A percentile compares a stretch with the other conserved stretches of the same genome.
Conservation (phyloP, 2,888 invertebrate genomes). For the Euplexia lucipara region DNA sequence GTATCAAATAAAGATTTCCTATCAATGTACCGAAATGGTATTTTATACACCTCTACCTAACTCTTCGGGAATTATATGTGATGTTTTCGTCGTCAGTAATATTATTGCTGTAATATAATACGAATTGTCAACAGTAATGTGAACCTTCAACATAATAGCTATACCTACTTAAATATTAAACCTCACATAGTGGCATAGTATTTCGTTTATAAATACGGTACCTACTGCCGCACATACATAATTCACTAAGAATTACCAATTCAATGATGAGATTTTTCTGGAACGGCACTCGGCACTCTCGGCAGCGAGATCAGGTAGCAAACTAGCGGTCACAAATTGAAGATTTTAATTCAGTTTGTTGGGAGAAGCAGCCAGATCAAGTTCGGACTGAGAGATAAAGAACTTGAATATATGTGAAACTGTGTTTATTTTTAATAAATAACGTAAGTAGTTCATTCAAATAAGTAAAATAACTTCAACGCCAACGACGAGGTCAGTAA, state of each 20-base stretch:
- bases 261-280: constrained; percentile 60
- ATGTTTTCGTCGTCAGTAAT: too few relatives aligned
- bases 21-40: too few relatives aligned
- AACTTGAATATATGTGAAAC: background rate
- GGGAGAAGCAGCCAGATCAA: constrained; percentile 48
- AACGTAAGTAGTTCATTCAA: background rate
- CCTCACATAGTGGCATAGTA: constrained; percentile 2
- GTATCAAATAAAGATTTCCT: too few relatives aligned
- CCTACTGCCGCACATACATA: constrained; percentile 70
- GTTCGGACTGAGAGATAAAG: background rate
- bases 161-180: background rate
- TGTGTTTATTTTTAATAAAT: background rate
- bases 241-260: constrained; percentile 76
- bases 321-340: constrained; percentile 40
- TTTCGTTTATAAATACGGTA: constrained; percentile 35
- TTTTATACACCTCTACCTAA: too few relatives aligned
- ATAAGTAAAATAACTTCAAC: background rate
- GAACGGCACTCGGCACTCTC: too few relatives aligned
- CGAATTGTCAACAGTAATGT: constrained; percentile 1
- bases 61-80: too few relatives aligned
- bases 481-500: constrained; percentile 26
- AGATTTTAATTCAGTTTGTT: constrained; percentile 68
- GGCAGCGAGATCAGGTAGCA: constrained; percentile 38
- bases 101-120: constrained; percentile 36
- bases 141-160: constrained; percentile 12